A percentile compares a stretch with the other conserved stretches of the same genome.
Evolutionary conservation across 2,888 invertebrate genomes (phyloP).

Genomic region (Tipula confusa): DNA sequence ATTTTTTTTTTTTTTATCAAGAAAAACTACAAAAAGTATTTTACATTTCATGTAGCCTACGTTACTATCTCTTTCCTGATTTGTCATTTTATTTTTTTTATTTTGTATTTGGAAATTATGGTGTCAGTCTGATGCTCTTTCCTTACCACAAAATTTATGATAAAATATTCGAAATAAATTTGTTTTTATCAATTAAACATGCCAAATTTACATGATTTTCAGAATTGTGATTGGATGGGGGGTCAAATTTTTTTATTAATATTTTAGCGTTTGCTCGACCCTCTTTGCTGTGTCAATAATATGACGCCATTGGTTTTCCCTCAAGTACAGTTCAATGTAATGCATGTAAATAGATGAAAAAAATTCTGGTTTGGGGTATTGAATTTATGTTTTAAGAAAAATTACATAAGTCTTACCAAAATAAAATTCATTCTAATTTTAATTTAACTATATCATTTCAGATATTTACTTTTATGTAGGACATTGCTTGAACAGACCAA

Average conservation of each 20-base stretch:
- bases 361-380: too few relatives aligned
- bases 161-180: not conserved
- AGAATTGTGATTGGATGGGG: not conserved
- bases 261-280: not conserved
- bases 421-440: not conserved
- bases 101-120: not conserved
- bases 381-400: too few relatives aligned
- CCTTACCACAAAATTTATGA: not conserved
- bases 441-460: not conserved
- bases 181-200: not conserved
- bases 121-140: not conserved
- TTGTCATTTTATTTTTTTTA: not conserved
- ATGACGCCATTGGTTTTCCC: not conserved
- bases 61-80: constrained; percentile 27
- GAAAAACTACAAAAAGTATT: not conserved
- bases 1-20: constrained; percentile 7
- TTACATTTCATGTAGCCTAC: constrained; percentile 22
- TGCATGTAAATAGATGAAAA: too few relatives aligned
- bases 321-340: not conserved
- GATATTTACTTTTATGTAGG: not conserved
- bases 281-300: not conserved
- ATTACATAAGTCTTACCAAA: not conserved
- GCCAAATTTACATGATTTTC: not conserved
- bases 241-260: not conserved
- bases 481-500: not conserved